phyloP scores from a whole-genome alignment of 1,140 invertebrate genomes.

The Cydia splendana region DNA sequence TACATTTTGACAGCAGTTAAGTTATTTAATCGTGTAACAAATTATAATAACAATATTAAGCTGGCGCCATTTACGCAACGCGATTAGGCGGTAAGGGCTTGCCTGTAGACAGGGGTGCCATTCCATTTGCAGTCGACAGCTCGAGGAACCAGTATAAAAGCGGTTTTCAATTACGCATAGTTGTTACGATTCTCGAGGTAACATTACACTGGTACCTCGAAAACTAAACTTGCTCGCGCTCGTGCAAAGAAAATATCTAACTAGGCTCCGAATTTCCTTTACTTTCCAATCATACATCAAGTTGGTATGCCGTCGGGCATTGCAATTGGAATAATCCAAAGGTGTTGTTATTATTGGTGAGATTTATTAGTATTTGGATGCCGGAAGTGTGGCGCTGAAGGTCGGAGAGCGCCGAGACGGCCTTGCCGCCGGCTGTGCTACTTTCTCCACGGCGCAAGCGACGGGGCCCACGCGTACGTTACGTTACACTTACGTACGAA shows the following conservation, averaged over 20 bases:
- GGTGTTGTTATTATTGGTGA: slow-evolving; percentile 23
- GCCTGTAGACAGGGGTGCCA: slow-evolving; percentile 37
- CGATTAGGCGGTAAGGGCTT: slow-evolving; percentile 47
- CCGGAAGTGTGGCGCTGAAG: slow-evolving; percentile 62
- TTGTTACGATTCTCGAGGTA: neutral
- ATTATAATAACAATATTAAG: slow-evolving; percentile 34
- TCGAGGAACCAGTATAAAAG: neutral
- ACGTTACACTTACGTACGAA: slow-evolving; percentile 47
- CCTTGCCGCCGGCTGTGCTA: slow-evolving; percentile 68
- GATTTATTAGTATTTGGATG: slow-evolving; percentile 34
- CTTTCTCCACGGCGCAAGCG: slow-evolving; percentile 58
- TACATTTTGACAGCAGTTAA: slow-evolving; percentile 29
- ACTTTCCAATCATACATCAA: slow-evolving; percentile 41
- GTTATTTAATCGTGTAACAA: slow-evolving; percentile 28
- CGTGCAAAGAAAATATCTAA: neutral
- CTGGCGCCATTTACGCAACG: slow-evolving; percentile 47
- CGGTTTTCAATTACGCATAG: neutral
- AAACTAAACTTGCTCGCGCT: neutral
- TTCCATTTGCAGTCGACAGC: neutral
- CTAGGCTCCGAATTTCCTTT: slow-evolving; percentile 39
- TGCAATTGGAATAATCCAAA: slow-evolving; percentile 35
- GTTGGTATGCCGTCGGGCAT: slow-evolving; percentile 23
- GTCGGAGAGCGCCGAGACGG: slow-evolving; percentile 59
- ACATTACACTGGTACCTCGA: neutral
- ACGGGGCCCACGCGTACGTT: slow-evolving; percentile 60